A percentile compares a stretch with the other conserved stretches of the same genome.
phyloP scores from a whole-genome alignment of 2,888 invertebrate genomes.

The Drosophila yooni region DNA sequence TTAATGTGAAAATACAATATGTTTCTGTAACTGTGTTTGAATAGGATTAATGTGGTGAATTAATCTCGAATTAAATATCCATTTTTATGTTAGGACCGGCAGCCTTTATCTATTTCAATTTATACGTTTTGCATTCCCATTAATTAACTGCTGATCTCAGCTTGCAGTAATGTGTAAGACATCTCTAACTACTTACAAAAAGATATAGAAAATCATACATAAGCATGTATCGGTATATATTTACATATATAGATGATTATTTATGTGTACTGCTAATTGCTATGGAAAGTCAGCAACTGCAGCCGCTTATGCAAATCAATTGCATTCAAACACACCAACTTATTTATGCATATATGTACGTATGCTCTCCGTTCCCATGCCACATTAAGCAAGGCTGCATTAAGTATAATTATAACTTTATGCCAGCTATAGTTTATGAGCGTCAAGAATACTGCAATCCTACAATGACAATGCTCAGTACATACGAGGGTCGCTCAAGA shows the following conservation, averaged over 20 bases:
- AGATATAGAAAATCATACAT: neutral
- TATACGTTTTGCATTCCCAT: conserved; percentile 50
- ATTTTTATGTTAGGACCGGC: conserved; percentile 29
- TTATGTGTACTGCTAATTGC: conserved; percentile 57
- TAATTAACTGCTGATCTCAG: conserved; percentile 37
- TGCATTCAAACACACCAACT: conserved; percentile 1
- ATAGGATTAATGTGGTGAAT: conserved; percentile 26
- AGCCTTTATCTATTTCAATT: conserved; percentile 33
- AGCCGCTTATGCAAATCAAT: conserved; percentile 47
- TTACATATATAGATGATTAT: conserved; percentile 30
- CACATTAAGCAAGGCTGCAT: conserved; percentile 31
- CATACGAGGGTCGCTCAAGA: conserved; percentile 19
- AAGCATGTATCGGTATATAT: neutral
- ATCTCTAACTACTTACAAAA: neutral
- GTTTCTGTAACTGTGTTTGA: neutral
- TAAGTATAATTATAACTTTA: conserved; percentile 43
- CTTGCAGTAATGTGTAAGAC: conserved; percentile 10
- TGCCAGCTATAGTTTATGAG: conserved; percentile 62
- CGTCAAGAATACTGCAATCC: conserved; percentile 68
- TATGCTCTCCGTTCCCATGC: conserved; percentile 2
- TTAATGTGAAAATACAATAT: neutral
- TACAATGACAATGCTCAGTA: conserved; percentile 33
- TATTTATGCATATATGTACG: conserved; percentile 10
- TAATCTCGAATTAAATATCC: conserved; percentile 26
- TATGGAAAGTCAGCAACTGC: conserved; percentile 36